phyloP scores from a whole-genome alignment of 1,140 invertebrate species.

The Panonychus citri region DNA sequence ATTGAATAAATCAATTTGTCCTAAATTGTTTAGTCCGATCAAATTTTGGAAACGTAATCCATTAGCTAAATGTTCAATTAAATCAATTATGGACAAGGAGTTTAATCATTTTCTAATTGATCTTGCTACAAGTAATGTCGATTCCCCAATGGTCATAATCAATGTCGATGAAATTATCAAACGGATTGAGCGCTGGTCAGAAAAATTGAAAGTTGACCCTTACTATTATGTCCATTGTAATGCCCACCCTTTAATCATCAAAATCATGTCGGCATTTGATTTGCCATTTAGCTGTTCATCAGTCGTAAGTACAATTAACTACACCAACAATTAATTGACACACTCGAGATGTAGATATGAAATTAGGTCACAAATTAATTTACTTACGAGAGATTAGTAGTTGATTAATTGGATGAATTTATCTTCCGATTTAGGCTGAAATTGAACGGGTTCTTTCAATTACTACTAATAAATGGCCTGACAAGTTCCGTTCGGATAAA shows the following conservation, averaged over 20 bases:
- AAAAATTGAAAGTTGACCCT: neutral
- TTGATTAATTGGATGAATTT: neutral
- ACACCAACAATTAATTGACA: too few relatives aligned
- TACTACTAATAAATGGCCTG: too few relatives aligned
- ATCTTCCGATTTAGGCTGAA: neutral
- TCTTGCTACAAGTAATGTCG: neutral
- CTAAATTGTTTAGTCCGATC: too few relatives aligned
- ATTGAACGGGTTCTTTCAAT: neutral
- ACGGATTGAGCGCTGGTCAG: neutral
- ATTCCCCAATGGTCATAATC: neutral
- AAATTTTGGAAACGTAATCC: too few relatives aligned
- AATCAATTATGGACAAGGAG: neutral
- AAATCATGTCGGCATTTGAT: neutral
- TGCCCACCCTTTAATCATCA: neutral
- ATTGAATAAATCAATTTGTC: too few relatives aligned
- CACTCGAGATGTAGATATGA: neutral
- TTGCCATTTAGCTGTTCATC: neutral
- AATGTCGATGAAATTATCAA: neutral
- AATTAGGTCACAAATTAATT: neutral
- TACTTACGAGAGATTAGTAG: neutral
- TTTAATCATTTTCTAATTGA: neutral
- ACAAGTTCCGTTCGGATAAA: too few relatives aligned
- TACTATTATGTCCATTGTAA: neutral
- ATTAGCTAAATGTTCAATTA: too few relatives aligned
- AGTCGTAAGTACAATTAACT: neutral